phyloP scores from a whole-genome alignment of 2,113 vertebrate species.

The Cinclus mexicanus region DNA sequence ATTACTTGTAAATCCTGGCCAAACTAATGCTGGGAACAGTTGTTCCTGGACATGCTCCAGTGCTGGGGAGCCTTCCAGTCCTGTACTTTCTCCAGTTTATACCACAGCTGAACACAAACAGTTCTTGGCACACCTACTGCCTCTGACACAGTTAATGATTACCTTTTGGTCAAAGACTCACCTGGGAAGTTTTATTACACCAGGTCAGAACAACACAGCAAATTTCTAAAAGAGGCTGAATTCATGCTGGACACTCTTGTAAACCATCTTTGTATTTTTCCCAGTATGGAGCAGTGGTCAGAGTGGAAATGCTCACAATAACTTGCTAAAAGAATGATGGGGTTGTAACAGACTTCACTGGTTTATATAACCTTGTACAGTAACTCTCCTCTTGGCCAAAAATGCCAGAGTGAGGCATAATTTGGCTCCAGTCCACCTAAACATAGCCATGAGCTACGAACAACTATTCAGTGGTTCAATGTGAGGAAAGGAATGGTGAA shows the following conservation, averaged over 20 bases:
- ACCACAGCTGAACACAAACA: neutral
- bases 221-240: neutral
- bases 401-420: neutral
- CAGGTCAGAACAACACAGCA: neutral
- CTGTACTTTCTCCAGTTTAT: neutral
- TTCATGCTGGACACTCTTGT: neutral
- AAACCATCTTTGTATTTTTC: neutral
- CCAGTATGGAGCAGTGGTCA: neutral
- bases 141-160: slow-evolving; percentile 35
- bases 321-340: neutral
- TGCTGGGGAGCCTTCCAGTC: neutral
- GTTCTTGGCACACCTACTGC: neutral
- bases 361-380: neutral
- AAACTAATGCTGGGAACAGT: neutral
- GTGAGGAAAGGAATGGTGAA: neutral
- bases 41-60: neutral
- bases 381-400: neutral
- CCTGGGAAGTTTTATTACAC: neutral
- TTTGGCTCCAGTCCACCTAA: neutral
- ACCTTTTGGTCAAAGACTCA: neutral
- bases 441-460: neutral
- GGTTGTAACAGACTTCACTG: neutral
- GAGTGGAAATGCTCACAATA: neutral
- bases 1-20: neutral
- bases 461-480: neutral